Conservation (phyloP, 2,888 invertebrate species). For the Sinhomidia bicolor region DNA sequence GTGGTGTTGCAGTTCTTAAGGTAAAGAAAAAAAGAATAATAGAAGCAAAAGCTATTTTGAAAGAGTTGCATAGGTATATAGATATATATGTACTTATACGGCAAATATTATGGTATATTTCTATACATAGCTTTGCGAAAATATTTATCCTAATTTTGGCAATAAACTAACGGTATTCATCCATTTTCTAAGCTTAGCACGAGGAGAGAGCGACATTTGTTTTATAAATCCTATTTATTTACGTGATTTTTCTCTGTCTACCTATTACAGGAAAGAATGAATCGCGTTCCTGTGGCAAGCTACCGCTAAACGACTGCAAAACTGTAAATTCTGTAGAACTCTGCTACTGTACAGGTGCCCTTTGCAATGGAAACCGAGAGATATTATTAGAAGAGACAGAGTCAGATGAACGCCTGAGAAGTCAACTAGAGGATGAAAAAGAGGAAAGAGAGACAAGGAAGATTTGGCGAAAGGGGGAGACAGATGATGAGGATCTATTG, state of each 20-base stretch:
- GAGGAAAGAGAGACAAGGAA: slow-evolving; percentile 69
- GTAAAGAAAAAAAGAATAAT: too few species aligned
- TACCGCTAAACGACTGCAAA: slow-evolving; percentile 74
- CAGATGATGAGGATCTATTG: slow-evolving; percentile 77
- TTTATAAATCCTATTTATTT: slow-evolving; percentile 38
- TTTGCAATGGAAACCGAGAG: slow-evolving; percentile 71
- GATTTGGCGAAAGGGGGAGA: slow-evolving; percentile 72
- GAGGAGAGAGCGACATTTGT: background rate
- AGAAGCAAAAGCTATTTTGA: too few species aligned
- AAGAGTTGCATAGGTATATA: too few species aligned
- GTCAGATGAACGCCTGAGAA: slow-evolving; percentile 64
- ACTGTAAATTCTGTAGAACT: slow-evolving; percentile 74
- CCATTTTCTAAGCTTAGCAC: background rate
- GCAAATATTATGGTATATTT: background rate
- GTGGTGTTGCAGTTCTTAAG: too few species aligned
- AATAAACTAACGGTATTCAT: background rate
- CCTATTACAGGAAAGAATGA: slow-evolving; percentile 69
- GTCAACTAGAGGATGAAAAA: slow-evolving; percentile 66
- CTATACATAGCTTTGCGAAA: background rate
- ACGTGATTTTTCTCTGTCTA: slow-evolving; percentile 40
- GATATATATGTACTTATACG: background rate
- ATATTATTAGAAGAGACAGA: slow-evolving; percentile 66
- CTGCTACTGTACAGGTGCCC: slow-evolving; percentile 74
- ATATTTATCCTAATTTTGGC: background rate
- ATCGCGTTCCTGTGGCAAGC: slow-evolving; percentile 72